Percentiles rank a stretch among this genome's conserved stretches.
Evolutionary conservation across 2,113 vertebrate genomes (phyloP).

Genomic region (Caranx melampygus): DNA sequence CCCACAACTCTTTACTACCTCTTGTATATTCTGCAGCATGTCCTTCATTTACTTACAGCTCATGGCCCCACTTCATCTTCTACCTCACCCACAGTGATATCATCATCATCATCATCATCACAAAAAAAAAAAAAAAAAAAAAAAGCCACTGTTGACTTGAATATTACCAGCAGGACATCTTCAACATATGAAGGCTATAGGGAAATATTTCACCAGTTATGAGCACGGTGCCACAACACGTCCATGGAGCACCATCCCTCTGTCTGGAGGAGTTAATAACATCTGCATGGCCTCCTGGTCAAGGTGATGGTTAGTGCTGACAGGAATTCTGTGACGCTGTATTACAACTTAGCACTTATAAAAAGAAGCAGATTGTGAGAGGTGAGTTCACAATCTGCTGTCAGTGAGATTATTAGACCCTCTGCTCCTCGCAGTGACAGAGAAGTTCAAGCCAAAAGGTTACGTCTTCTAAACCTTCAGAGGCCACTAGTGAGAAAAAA

Average conservation of each 20-base stretch:
- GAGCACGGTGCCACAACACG: slow-evolving; percentile 17
- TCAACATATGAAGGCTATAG: not conserved
- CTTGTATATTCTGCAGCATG: slow-evolving; percentile 50
- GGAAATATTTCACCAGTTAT: slow-evolving; percentile 40
- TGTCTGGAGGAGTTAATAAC: slow-evolving; percentile 60
- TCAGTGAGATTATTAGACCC: slow-evolving; percentile 44
- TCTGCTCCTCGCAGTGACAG: slow-evolving; percentile 7
- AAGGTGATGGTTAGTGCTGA: slow-evolving; percentile 66
- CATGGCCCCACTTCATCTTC: slow-evolving; percentile 11
- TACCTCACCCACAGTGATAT: slow-evolving; percentile 6
- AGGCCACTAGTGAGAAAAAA: not conserved
- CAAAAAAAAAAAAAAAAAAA: not conserved
- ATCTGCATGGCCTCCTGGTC: slow-evolving; percentile 39
- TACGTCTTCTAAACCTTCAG: not conserved
- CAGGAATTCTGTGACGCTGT: slow-evolving; percentile 57
- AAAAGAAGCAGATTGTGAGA: slow-evolving; percentile 32
- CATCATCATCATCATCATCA: slow-evolving; percentile 8
- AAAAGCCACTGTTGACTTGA: slow-evolving; percentile 14
- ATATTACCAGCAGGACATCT: slow-evolving; percentile 23
- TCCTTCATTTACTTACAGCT: slow-evolving; percentile 43
- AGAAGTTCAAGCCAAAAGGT: slow-evolving; percentile 30
- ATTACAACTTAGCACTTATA: slow-evolving; percentile 63
- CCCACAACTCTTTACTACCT: slow-evolving; percentile 47
- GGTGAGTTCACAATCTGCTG: slow-evolving; percentile 32
- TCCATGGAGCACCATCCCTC: slow-evolving; percentile 8